Evolutionary conservation across 2,113 vertebrate genomes (phyloP).

Genomic region (Gymnocephalus cernua): DNA sequence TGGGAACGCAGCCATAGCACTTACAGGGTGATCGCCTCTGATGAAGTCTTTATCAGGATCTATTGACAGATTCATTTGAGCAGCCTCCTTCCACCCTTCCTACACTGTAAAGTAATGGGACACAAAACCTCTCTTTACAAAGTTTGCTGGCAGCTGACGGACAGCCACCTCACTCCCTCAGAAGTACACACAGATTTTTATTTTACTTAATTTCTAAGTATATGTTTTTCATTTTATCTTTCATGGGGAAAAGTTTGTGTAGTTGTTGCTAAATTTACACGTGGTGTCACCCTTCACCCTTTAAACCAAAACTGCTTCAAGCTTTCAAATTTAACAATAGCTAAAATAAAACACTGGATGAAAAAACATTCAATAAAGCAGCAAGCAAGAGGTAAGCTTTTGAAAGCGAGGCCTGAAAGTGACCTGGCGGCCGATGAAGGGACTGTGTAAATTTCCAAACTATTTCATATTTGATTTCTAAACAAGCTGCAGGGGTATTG

Average conservation of each 20-base stretch:
- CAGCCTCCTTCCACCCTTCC: conserved; percentile 52
- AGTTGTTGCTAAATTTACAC: conserved; percentile 41
- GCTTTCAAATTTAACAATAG: conserved; percentile 31
- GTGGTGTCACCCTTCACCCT: not conserved
- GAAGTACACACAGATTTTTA: conserved; percentile 16
- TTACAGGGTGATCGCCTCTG: conserved; percentile 83
- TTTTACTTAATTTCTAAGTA: conserved; percentile 13
- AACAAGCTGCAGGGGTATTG: conserved; percentile 76
- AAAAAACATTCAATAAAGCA: conserved; percentile 52
- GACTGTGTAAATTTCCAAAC: conserved; percentile 73
- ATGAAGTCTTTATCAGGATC: conserved; percentile 86
- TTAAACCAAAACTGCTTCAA: conserved; percentile 24
- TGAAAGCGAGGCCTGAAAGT: conserved; percentile 57
- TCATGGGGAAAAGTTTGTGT: not conserved
- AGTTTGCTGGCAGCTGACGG: conserved; percentile 64
- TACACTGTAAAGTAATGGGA: conserved; percentile 78
- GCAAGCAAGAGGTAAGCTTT: conserved; percentile 65
- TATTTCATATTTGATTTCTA: conserved; percentile 80
- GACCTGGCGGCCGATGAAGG: conserved; percentile 68
- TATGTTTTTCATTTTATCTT: conserved; percentile 37
- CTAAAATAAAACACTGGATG: conserved; percentile 55
- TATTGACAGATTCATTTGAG: conserved; percentile 86
- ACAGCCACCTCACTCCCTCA: conserved; percentile 36
- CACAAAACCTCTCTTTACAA: conserved; percentile 72
- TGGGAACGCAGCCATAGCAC: conserved; percentile 71